A percentile compares a stretch with the other conserved stretches of the same genome.
These are phyloP conservation scores for Jacana jacana DNA, from an alignment of 2,113 vertebrate genomes.

Conservation along the genomic window DNA sequence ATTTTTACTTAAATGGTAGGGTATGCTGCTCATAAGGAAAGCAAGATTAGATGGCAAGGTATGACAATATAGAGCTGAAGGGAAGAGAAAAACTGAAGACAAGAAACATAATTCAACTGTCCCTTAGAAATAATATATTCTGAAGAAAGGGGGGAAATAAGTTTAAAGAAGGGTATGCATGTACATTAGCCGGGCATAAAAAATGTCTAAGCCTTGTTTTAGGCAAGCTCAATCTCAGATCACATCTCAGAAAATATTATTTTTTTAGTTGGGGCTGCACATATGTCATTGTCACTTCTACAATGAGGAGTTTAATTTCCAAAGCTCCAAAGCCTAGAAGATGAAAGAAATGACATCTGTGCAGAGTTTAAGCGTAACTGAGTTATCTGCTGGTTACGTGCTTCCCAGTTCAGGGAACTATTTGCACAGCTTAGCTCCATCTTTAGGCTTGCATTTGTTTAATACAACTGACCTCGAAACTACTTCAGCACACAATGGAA, in stretches of 20 bases:
- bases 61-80: background rate
- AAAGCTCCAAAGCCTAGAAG: background rate
- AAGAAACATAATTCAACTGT: background rate
- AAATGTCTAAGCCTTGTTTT: background rate
- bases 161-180: background rate
- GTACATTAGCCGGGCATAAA: background rate
- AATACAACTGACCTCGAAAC: slow-evolving; percentile 1
- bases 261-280: background rate
- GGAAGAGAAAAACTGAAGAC: background rate
- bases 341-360: background rate
- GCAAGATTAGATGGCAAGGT: background rate
- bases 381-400: slow-evolving; percentile 16
- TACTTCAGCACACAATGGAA: background rate
- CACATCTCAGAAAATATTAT: background rate
- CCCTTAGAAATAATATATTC: background rate
- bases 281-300: background rate
- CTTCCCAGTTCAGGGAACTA: background rate
- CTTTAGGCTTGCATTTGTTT: slow-evolving; percentile 8
- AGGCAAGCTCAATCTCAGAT: background rate
- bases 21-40: background rate
- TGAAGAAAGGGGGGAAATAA: background rate
- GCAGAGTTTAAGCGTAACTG: background rate
- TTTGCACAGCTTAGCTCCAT: slow-evolving; percentile 8
- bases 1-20: slow-evolving; percentile 34
- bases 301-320: background rate